Percentiles rank a stretch among this genome's conserved stretches.
phyloP scores from a whole-genome alignment of 2,888 invertebrate genomes.

The Synergus gifuensis region DNA sequence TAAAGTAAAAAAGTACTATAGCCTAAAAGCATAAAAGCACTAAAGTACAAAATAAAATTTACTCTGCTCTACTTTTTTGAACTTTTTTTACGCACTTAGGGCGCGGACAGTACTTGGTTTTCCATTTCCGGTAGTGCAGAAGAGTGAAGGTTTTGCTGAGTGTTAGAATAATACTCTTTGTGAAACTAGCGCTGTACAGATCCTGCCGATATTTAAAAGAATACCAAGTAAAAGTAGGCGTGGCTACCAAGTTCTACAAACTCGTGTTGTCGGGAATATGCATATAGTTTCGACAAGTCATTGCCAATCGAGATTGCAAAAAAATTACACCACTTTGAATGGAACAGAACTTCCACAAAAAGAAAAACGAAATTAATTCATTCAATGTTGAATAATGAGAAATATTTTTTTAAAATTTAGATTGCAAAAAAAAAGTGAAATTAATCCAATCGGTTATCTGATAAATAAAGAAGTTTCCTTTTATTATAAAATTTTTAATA shows the following conservation, averaged over 20 bases:
- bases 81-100: background rate
- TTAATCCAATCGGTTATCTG: too few species aligned
- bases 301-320: background rate
- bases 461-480: too few species aligned
- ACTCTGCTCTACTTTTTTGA: background rate
- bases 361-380: background rate
- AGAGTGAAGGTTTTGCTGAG: conserved; percentile 52
- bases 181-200: conserved; percentile 65
- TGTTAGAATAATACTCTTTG: conserved; percentile 63
- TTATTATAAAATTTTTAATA: too few species aligned
- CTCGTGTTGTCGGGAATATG: conserved; percentile 45
- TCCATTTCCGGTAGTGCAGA: conserved; percentile 46
- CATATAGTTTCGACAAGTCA: conserved; percentile 30
- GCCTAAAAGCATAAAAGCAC: too few species aligned
- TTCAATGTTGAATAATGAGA: too few species aligned
- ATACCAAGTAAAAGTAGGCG: conserved; percentile 72
- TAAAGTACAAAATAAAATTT: background rate
- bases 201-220: conserved; percentile 69
- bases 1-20: too few species aligned
- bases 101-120: background rate
- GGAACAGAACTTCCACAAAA: background rate
- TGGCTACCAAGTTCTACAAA: conserved; percentile 56
- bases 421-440: too few species aligned
- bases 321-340: background rate
- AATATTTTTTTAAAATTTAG: too few species aligned